Percentiles rank a stretch among this genome's conserved stretches.
Conservation (phyloP, 2,113 vertebrate genomes). For the Harpagus bidentatus region DNA sequence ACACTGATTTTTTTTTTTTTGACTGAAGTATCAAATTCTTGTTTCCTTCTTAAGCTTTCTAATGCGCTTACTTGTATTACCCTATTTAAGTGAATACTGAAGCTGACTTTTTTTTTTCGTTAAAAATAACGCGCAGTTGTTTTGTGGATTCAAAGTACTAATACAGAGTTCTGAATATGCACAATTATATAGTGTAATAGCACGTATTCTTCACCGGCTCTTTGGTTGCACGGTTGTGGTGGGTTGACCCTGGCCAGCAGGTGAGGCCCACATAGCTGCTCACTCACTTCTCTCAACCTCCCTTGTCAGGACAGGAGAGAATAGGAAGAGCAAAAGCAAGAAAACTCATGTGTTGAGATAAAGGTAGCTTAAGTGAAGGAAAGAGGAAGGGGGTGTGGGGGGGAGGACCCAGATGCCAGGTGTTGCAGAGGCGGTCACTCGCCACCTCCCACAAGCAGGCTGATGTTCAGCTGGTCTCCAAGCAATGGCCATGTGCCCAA, state of each 20-base stretch:
- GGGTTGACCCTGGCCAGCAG: background rate
- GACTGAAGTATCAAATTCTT: background rate
- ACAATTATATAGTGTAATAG: background rate
- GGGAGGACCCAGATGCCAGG: background rate
- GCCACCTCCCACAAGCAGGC: background rate
- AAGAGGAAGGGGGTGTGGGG: background rate
- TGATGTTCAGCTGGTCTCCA: background rate
- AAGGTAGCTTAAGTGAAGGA: background rate
- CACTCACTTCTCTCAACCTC: accelerated
- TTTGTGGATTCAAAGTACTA: background rate
- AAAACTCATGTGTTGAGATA: background rate
- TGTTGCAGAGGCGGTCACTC: background rate
- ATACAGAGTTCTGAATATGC: background rate
- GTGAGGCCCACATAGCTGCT: background rate
- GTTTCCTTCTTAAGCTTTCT: background rate
- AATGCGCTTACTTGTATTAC: background rate
- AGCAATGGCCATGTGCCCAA: background rate
- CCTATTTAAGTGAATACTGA: background rate
- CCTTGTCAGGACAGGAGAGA: background rate
- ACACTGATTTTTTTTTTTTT: background rate
- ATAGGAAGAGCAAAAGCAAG: background rate
- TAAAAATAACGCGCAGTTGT: background rate
- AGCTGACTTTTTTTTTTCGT: background rate
- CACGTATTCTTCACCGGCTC: background rate
- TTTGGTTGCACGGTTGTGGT: background rate